phyloP scores from a whole-genome alignment of 2,888 invertebrate genomes.

The Luffia ferchaultella region DNA sequence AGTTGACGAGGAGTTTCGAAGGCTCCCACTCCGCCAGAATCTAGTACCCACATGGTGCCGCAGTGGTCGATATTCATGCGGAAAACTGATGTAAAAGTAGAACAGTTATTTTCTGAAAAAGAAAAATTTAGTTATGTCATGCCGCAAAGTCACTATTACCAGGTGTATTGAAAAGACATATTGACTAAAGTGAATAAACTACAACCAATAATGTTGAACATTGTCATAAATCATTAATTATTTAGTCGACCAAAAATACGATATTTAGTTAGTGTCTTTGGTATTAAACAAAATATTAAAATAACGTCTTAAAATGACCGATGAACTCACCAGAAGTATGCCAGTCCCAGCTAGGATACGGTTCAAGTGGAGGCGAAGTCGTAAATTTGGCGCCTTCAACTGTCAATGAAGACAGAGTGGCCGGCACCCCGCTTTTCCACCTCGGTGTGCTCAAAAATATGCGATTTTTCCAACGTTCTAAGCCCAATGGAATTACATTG shows the following conservation, averaged over 20 bases:
- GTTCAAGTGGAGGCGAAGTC: conserved; percentile 69
- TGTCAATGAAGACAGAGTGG: conserved; percentile 73
- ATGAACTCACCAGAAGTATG: conserved; percentile 51
- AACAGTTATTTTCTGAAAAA: conserved; percentile 44
- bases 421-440: conserved; percentile 80
- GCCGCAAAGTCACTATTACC: no score
- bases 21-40: conserved; percentile 79
- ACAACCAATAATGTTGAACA: no score
- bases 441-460: conserved; percentile 80
- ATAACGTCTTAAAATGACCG: not conserved
- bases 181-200: no score
- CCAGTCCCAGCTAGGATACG: conserved; percentile 82
- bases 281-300: not conserved
- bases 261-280: no score
- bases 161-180: no score
- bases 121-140: conserved; percentile 10
- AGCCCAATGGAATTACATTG: conserved; percentile 78
- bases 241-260: no score
- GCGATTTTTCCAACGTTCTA: conserved; percentile 73
- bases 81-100: conserved; percentile 78
- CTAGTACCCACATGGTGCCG: conserved; percentile 80
- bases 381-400: conserved; percentile 43
- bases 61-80: conserved; percentile 81
- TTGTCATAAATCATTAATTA: no score
- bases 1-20: conserved; percentile 70